phyloP scores from a whole-genome alignment of 2,888 invertebrate genomes.

The Campoplex capitator region DNA sequence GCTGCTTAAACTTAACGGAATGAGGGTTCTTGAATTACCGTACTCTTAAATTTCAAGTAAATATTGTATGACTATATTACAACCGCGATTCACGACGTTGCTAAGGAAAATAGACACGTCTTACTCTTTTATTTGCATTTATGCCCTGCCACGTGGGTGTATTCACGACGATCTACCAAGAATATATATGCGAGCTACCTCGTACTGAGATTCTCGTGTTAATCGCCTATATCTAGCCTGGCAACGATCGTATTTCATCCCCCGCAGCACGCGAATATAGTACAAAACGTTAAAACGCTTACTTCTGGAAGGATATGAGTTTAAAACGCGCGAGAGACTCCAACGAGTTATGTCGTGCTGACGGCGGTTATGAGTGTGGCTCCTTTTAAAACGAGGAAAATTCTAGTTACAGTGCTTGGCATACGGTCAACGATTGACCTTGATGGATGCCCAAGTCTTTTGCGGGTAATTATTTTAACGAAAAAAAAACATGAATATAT shows the following conservation, averaged over 20 bases:
- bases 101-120: slow-evolving; percentile 29
- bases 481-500: neutral
- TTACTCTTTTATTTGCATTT: slow-evolving; percentile 13
- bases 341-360: slow-evolving; percentile 44
- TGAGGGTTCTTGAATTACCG: neutral
- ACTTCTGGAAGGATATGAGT: slow-evolving; percentile 32
- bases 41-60: slow-evolving; percentile 2
- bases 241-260: slow-evolving; percentile 75
- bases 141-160: slow-evolving; percentile 69
- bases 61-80: slow-evolving; percentile 53
- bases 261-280: slow-evolving; percentile 48
- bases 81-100: slow-evolving; percentile 46
- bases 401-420: slow-evolving; percentile 16
- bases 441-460: too few species aligned
- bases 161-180: slow-evolving; percentile 64
- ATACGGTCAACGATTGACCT: neutral
- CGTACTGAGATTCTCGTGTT: slow-evolving; percentile 67
- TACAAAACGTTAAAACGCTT: slow-evolving; percentile 48
- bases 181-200: slow-evolving; percentile 56
- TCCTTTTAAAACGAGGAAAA: slow-evolving; percentile 5
- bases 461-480: too few species aligned
- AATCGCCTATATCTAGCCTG: slow-evolving; percentile 72
- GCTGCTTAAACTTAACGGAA: neutral
- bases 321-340: slow-evolving; percentile 24
- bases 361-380: slow-evolving; percentile 43